Percentiles rank a stretch among this genome's conserved stretches.
phyloP scores from a whole-genome alignment of 2,888 invertebrate species.

The Drosophila imparisetae region DNA sequence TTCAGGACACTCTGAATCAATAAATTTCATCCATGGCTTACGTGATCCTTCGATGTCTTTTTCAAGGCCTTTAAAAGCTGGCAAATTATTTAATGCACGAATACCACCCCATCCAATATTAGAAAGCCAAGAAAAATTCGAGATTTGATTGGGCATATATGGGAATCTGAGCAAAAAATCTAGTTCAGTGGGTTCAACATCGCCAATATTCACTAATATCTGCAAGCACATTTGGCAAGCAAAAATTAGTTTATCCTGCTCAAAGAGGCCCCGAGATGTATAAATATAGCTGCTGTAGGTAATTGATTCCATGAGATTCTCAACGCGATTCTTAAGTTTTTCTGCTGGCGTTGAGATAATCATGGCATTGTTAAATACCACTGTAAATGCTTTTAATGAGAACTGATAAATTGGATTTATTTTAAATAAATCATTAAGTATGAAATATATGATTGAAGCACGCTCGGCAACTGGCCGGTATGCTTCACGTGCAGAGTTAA shows the following conservation, averaged over 20 bases:
- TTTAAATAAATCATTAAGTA: conserved; percentile 95
- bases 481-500: background rate
- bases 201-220: conserved; percentile 87
- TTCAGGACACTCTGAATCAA: conserved; percentile 96
- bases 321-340: conserved; percentile 89
- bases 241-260: conserved; percentile 95
- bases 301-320: conserved; percentile 93
- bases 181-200: conserved; percentile 90
- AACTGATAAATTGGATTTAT: conserved; percentile 98
- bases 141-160: conserved; percentile 89
- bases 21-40: conserved; percentile 96
- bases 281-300: conserved; percentile 94
- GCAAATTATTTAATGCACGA: conserved; percentile 90
- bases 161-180: conserved; percentile 97
- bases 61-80: conserved; percentile 93
- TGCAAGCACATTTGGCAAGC: conserved; percentile 94
- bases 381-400: conserved; percentile 89
- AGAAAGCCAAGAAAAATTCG: conserved; percentile 93
- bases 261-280: conserved; percentile 95
- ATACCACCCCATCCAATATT: conserved; percentile 93
- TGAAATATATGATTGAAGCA: conserved; percentile 87
- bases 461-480: background rate
- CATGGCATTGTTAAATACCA: conserved; percentile 93
- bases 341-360: conserved; percentile 84
- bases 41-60: conserved; percentile 96